Evolutionary conservation across 2,888 invertebrate species (phyloP).

Genomic region (Rotaria magnacalcarata): DNA sequence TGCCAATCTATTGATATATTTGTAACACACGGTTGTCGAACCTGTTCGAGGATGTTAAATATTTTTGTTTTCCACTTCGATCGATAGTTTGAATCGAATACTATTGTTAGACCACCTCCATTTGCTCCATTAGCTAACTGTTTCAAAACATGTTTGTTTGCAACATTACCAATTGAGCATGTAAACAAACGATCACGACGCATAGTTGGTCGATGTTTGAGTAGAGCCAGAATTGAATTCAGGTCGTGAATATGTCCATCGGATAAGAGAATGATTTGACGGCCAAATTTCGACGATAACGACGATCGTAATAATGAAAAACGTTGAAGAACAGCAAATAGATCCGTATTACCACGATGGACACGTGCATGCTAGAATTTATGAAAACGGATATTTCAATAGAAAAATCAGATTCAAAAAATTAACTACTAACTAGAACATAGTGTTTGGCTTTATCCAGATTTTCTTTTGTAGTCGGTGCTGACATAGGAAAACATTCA

Average conservation of each 20-base stretch:
- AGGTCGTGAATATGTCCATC: constrained; percentile 25
- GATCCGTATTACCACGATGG: constrained; percentile 30
- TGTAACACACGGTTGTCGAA: constrained; percentile 54
- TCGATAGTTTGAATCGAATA: constrained; percentile 33
- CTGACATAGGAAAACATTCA: constrained; percentile 27
- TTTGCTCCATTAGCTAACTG: constrained; percentile 34
- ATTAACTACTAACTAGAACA: background rate
- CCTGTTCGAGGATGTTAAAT: constrained; percentile 52
- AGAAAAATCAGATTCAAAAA: too few relatives aligned
- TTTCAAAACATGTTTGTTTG: constrained; percentile 45
- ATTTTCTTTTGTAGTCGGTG: background rate
- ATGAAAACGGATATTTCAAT: background rate
- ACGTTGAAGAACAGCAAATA: constrained; percentile 6
- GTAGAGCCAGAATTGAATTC: background rate
- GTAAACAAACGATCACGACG: constrained; percentile 46
- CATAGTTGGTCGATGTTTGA: background rate
- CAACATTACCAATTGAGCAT: constrained; percentile 42
- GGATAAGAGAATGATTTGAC: background rate
- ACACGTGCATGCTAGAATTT: background rate
- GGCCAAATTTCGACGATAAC: background rate
- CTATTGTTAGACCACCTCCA: background rate
- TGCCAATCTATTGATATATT: constrained; percentile 56
- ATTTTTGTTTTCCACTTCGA: constrained; percentile 41
- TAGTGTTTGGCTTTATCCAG: constrained; percentile 11
- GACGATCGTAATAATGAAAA: constrained; percentile 14